phyloP scores from a whole-genome alignment of 2,797 vertebrate genomes.

The Rhinella marina region DNA sequence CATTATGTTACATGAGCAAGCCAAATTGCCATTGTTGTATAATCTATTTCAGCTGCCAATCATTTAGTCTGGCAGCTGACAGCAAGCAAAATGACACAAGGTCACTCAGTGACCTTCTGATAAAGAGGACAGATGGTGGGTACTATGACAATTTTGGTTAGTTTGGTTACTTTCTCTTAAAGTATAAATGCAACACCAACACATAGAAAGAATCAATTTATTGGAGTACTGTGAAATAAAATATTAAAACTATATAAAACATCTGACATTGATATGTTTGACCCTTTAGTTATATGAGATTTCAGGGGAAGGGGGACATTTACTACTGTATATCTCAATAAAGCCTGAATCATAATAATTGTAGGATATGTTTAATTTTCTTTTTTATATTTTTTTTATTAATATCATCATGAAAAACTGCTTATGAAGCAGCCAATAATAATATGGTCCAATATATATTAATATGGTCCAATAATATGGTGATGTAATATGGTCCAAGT shows the following conservation, averaged over 20 bases:
- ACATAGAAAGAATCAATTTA: neutral
- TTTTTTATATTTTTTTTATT: too few relatives aligned
- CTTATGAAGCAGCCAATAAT: too few relatives aligned
- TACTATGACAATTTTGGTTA: conserved; percentile 16
- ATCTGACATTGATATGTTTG: neutral
- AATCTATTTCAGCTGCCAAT: conserved; percentile 34
- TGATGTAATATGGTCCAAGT: too few relatives aligned
- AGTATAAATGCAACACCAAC: neutral
- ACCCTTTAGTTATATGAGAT: neutral
- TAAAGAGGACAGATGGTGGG: conserved; percentile 60
- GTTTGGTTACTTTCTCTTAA: neutral
- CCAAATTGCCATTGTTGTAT: conserved; percentile 10
- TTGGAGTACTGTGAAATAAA: neutral
- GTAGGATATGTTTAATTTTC: too few relatives aligned
- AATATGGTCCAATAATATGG: too few relatives aligned
- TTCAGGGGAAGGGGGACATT: neutral
- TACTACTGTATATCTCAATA: neutral
- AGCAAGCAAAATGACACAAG: conserved; percentile 63
- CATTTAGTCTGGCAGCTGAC: conserved; percentile 61
- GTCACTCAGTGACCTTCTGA: conserved; percentile 62
- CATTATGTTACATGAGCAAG: conserved; percentile 21
- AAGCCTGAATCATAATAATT: neutral
- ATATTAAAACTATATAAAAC: neutral
- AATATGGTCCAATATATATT: too few relatives aligned
- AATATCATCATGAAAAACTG: too few relatives aligned